phyloP scores from a whole-genome alignment of 2,113 vertebrate genomes.

The Echinops telfairi region DNA sequence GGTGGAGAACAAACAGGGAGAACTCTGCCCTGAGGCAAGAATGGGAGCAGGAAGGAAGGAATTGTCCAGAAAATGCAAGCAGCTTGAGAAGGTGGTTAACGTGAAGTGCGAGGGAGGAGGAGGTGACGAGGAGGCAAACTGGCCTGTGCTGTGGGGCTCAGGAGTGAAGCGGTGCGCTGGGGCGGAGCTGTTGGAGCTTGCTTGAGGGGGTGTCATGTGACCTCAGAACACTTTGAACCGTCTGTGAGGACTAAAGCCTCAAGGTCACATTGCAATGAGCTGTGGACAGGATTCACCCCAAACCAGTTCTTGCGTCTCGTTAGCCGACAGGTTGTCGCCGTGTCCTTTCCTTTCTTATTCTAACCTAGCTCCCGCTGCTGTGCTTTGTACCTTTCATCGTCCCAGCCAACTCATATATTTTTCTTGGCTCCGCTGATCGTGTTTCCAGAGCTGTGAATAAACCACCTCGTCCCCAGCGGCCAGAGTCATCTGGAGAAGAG shows the following conservation, averaged over 20 bases:
- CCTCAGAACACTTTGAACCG: not conserved
- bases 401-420: constrained; percentile 93
- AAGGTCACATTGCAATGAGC: not conserved
- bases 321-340: not conserved
- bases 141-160: not conserved
- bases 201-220: not conserved
- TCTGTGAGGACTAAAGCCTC: not conserved
- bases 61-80: not conserved
- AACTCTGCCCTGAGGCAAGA: not conserved
- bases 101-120: not conserved
- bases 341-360: not conserved
- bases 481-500: constrained; percentile 92
- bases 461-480: constrained; percentile 94
- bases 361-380: not conserved
- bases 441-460: constrained; percentile 94
- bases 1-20: not conserved
- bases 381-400: constrained; percentile 93
- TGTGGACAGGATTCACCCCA: not conserved
- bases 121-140: not conserved
- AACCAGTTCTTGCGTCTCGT: not conserved
- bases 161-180: not conserved
- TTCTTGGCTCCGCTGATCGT: constrained; percentile 92
- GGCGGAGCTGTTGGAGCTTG: not conserved
- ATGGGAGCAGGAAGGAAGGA: not conserved
- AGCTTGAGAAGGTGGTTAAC: not conserved